A percentile compares a stretch with the other conserved stretches of the same genome.
Evolutionary conservation across 2,888 invertebrate species (phyloP).

Genomic region (Congeria kusceri): DNA sequence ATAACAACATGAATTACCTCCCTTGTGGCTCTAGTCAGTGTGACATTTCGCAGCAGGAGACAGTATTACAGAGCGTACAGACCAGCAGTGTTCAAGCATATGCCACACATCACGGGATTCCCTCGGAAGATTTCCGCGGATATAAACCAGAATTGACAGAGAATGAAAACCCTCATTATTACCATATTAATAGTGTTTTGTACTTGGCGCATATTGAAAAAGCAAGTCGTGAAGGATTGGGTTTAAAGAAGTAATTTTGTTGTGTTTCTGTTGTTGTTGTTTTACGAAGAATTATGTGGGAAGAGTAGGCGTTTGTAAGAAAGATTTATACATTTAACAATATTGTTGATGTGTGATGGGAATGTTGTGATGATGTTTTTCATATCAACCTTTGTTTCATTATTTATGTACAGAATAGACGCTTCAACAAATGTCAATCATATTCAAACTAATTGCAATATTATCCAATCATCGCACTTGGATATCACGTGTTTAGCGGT

Average conservation of each 20-base stretch:
- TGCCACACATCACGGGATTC: slow-evolving; percentile 48
- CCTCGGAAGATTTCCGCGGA: slow-evolving; percentile 50
- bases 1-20: slow-evolving; percentile 51
- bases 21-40: slow-evolving; percentile 61
- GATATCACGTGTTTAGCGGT: no score
- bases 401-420: no score
- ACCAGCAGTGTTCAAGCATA: slow-evolving; percentile 50
- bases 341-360: no score
- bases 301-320: no score
- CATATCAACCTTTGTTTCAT: no score
- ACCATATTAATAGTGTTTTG: slow-evolving; percentile 93
- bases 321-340: no score
- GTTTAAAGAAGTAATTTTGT: slow-evolving; percentile 24
- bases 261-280: no score
- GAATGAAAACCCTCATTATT: slow-evolving; percentile 93
- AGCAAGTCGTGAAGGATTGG: slow-evolving; percentile 51
- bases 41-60: slow-evolving; percentile 38
- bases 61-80: background rate
- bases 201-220: slow-evolving; percentile 89
- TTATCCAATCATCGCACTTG: no score
- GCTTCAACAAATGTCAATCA: no score
- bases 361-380: no score
- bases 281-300: no score
- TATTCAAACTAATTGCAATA: no score
- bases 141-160: slow-evolving; percentile 90